Base-by-base conservation (phyloP, 1,140 invertebrate species). In the Steinernema feltiae region DNA sequence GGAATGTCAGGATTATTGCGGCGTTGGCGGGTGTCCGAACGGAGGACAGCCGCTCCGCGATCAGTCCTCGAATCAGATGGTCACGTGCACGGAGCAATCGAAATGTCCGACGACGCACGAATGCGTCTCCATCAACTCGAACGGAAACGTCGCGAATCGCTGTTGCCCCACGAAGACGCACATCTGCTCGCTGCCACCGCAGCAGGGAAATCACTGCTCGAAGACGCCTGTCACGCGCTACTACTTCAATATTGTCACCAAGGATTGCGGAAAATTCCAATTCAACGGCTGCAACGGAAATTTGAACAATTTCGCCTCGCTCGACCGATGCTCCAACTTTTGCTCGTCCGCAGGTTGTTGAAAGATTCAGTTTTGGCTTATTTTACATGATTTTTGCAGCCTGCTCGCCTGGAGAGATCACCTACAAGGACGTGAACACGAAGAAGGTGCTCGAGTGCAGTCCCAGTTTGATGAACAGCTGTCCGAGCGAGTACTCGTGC, bases 201-300 rank as follows among this genome's bases (percentile, higher is more conserved):
- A 84, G 73, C 82, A 80, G 72, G 84, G 84, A 30, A 84, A 79
- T 70, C 78, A 76, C 71, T 84, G 83, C 70, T 76, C 77, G 2
- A 84, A 84, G 48, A 80, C 75, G 27, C 78, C 83, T 7, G 70
- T 84, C n/a, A 83, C 77, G 17, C 78, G 82, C 1, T 84, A 46
- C 69, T 84, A 84, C 48, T 84, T 84, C 76, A 84, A 84, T 73
- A 86, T 84, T 74, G 83, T 84, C 1, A 86, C 84, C 17, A 81
- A 81, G 48, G 82, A 84, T 48, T 84, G 83, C 69, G 81, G 75
- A 29, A 74, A 79, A 32, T 84, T 84, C 70, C 75, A 75, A 31
- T 84, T 72, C 71, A 84, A 82, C 29, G 78, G 79, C 32, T 82
- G 80, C 29, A 82, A 82, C 32, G 80, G 83, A 18, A 84, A 84